Percentiles rank a stretch among this genome's conserved stretches.
Evolutionary conservation across 2,888 invertebrate species (phyloP).

Genomic region (Rambutsinella grinnellia): DNA sequence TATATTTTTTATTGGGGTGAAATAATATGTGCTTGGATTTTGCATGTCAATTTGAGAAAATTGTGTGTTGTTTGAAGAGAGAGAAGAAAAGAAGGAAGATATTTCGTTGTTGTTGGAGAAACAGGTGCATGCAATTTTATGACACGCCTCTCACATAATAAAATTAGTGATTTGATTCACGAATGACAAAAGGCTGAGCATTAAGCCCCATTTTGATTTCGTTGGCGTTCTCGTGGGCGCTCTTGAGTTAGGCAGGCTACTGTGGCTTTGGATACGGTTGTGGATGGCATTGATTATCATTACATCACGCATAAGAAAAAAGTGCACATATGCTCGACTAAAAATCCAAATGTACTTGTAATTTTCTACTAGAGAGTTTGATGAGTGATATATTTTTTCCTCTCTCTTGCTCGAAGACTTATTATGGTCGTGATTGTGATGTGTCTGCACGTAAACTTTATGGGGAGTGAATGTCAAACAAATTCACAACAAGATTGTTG

Average conservation of each 20-base stretch:
- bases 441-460: not conserved
- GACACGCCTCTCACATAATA: slow-evolving; percentile 53
- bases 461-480: slow-evolving; percentile 22
- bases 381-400: not conserved
- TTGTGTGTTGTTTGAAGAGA: too few relatives aligned
- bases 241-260: slow-evolving; percentile 25
- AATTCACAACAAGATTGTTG: slow-evolving; percentile 13
- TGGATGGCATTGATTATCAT: not conserved
- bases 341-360: slow-evolving; percentile 2
- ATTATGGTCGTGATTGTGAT: not conserved
- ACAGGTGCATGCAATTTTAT: slow-evolving; percentile 38
- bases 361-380: too few relatives aligned
- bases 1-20: too few relatives aligned
- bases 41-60: too few relatives aligned
- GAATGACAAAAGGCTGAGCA: slow-evolving; percentile 52
- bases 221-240: not conserved
- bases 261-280: not conserved
- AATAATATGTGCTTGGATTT: too few relatives aligned
- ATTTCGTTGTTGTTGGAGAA: not conserved
- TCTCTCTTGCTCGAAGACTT: not conserved
- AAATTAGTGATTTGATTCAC: slow-evolving; percentile 51
- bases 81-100: too few relatives aligned
- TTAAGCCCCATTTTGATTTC: slow-evolving; percentile 42
- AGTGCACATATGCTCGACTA: not conserved
- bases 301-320: slow-evolving; percentile 28